Conservation (phyloP, 2,888 invertebrate genomes). For the Orchestes rusci region DNA sequence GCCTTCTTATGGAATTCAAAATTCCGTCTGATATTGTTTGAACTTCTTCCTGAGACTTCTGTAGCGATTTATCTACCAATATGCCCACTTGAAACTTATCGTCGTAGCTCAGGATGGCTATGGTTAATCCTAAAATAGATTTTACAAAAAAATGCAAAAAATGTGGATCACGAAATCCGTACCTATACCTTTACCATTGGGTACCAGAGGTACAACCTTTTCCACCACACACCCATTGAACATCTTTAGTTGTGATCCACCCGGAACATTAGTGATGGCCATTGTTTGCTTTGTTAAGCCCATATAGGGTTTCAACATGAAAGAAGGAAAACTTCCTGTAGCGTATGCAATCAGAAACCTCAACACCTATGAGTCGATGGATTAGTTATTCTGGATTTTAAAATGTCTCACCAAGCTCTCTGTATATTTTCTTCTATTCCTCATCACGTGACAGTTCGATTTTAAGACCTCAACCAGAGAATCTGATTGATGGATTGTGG, state of each 20-base stretch:
- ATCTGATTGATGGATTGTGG: too few relatives aligned
- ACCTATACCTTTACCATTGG: too few relatives aligned
- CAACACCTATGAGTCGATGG: neutral
- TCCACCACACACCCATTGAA: too few relatives aligned
- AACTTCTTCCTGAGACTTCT: constrained; percentile 1
- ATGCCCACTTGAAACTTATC: constrained; percentile 11
- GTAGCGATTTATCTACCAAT: too few relatives aligned
- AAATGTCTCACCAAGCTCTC: constrained; percentile 1
- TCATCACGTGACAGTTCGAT: too few relatives aligned
- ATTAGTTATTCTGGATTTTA: neutral
- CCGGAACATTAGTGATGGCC: too few relatives aligned
- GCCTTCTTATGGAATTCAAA: neutral
- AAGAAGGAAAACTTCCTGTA: constrained; percentile 1
- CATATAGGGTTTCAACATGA: neutral
- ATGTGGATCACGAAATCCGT: neutral
- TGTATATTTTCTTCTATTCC: neutral
- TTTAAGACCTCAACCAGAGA: too few relatives aligned
- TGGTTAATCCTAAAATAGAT: constrained; percentile 7
- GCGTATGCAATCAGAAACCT: neutral
- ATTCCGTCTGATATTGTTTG: constrained; percentile 14
- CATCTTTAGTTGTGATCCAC: too few relatives aligned
- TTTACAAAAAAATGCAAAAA: neutral
- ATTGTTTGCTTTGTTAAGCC: too few relatives aligned
- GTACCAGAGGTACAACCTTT: too few relatives aligned
- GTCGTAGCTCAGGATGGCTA: constrained; percentile 11